phyloP scores from a whole-genome alignment of 2,113 vertebrate genomes.

The Myxocyprinus asiaticus region DNA sequence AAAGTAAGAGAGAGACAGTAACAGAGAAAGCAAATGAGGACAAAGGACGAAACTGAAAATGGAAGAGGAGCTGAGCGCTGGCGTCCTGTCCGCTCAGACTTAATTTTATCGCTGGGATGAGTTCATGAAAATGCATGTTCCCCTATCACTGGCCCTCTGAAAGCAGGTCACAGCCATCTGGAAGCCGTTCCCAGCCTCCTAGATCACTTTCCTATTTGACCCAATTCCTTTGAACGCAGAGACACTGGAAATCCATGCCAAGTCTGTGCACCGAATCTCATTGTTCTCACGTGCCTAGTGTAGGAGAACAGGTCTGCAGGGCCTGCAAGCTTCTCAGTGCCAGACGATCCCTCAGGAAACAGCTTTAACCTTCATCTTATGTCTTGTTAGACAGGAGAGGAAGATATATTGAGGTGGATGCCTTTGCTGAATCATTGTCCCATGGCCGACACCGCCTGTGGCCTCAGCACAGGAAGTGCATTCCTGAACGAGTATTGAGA shows the following conservation, averaged over 20 bases:
- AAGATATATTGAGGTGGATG: background rate
- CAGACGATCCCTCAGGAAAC: slow-evolving; percentile 17
- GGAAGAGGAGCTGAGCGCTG: slow-evolving; percentile 15
- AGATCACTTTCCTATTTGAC: slow-evolving; percentile 65
- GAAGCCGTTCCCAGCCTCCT: slow-evolving; percentile 65
- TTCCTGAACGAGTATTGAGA: slow-evolving; percentile 57
- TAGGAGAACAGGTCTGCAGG: slow-evolving; percentile 6
- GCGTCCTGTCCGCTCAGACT: slow-evolving; percentile 51
- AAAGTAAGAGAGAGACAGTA: background rate
- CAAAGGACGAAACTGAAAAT: slow-evolving; percentile 1
- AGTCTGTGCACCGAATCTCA: slow-evolving; percentile 54
- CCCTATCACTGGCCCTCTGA: slow-evolving; percentile 57
- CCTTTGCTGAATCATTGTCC: slow-evolving; percentile 69
- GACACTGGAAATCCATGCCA: slow-evolving; percentile 35
- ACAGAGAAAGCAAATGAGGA: slow-evolving; percentile 1
- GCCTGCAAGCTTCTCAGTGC: slow-evolving; percentile 10
- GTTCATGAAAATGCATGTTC: slow-evolving; percentile 62
- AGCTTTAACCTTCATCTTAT: slow-evolving; percentile 5
- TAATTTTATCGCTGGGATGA: slow-evolving; percentile 64
- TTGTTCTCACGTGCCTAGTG: slow-evolving; percentile 27
- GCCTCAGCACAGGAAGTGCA: slow-evolving; percentile 59
- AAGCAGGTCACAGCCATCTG: slow-evolving; percentile 72
- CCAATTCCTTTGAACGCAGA: slow-evolving; percentile 64
- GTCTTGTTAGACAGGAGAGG: background rate
- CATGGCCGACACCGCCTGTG: slow-evolving; percentile 46